phyloP scores from a whole-genome alignment of 2,888 invertebrate species.

The Pseudococcus viburni region DNA sequence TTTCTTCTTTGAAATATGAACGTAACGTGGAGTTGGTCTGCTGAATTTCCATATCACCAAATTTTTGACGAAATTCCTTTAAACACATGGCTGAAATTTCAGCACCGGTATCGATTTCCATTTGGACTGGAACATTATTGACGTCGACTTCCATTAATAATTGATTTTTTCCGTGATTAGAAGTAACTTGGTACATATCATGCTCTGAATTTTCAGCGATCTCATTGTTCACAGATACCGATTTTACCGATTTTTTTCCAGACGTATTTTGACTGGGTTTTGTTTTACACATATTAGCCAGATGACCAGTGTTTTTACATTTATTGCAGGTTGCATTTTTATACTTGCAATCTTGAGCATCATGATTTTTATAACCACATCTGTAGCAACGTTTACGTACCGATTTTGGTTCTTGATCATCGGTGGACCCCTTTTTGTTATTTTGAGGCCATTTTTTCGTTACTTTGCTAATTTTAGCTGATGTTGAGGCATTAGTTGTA shows the following conservation, averaged over 20 bases:
- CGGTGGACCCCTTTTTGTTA: neutral
- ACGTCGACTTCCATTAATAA: slow-evolving; percentile 16
- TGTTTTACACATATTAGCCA: neutral
- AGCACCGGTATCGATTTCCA: slow-evolving; percentile 44
- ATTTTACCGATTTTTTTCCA: neutral
- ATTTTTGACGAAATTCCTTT: neutral
- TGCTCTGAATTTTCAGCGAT: neutral
- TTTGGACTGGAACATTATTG: neutral
- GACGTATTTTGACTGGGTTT: neutral
- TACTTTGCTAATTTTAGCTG: neutral
- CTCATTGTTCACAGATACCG: neutral
- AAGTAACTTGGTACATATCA: neutral
- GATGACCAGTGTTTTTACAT: neutral
- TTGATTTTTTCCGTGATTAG: neutral
- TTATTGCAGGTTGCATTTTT: neutral
- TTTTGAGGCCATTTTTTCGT: neutral
- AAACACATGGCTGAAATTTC: slow-evolving; percentile 3
- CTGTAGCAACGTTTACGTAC: slow-evolving; percentile 14
- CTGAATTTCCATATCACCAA: neutral
- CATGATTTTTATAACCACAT: neutral
- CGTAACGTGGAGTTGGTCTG: neutral
- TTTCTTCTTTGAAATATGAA: neutral
- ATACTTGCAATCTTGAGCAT: neutral
- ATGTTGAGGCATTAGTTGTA: too few species aligned
- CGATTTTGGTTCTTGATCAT: neutral